Evolutionary conservation across 2,113 vertebrate species (phyloP).

Genomic region (Ia io): DNA sequence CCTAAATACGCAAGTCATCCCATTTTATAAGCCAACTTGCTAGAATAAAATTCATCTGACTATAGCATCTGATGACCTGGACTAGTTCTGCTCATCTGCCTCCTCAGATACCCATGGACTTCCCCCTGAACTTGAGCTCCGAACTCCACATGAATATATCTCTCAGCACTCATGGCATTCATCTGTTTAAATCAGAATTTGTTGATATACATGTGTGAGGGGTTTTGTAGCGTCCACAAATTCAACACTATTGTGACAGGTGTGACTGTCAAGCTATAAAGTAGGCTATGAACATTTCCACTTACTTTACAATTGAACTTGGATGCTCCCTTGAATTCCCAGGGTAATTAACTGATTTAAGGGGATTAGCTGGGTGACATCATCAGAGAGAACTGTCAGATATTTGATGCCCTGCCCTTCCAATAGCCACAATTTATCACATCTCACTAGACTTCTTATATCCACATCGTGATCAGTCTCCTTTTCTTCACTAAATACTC

Average conservation of each 20-base stretch:
- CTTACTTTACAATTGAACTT: not conserved
- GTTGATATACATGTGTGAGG: not conserved
- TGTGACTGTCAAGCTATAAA: not conserved
- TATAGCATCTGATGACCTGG: not conserved
- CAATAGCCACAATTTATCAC: no score
- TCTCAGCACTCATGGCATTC: not conserved
- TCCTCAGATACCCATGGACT: fast-evolving
- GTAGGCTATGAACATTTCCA: not conserved
- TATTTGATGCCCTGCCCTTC: not conserved
- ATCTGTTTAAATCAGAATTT: not conserved
- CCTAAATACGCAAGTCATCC: not conserved
- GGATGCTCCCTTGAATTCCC: not conserved
- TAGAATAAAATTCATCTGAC: not conserved
- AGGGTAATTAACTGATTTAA: not conserved
- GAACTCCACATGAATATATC: not conserved
- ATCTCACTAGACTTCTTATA: not conserved
- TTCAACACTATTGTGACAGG: not conserved
- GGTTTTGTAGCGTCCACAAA: not conserved
- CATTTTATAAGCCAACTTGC: not conserved
- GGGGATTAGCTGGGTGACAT: not conserved
- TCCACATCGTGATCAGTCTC: not conserved
- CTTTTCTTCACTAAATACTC: not conserved
- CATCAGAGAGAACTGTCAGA: not conserved
- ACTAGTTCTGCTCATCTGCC: not conserved
- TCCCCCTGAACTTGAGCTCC: not conserved